Base-by-base conservation (phyloP, 2,888 invertebrate genomes). In the Drosophila emarginata region DNA sequence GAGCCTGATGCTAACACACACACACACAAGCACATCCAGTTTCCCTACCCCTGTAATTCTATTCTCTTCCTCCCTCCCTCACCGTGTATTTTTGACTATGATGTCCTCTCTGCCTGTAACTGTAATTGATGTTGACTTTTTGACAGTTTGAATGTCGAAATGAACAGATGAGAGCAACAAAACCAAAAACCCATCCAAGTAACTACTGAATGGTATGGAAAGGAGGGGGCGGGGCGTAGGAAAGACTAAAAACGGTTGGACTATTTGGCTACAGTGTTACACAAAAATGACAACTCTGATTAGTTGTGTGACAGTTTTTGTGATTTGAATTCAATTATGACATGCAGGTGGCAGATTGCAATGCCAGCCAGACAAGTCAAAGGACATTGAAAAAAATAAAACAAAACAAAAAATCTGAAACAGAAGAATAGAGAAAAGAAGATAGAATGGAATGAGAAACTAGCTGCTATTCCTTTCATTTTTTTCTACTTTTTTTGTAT, bases 41-140 rank as follows among this genome's bases (percentile, higher is more conserved):
- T 45, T 23, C 9, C 12, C 45, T 32, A 32, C 57, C 23, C 54
- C 40, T 15, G 50, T 12, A 5, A 15, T 32, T 32, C 32, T 32
- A 32, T 1, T n/a, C 26, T 26, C 18, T 26, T 21, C 23, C 15
- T 4, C 15, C 15, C n/a, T 6, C 39, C 23, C 53, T 45, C 45
- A 14, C 11, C 4, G 62, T 72, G 67, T 78, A 71, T 79, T 79
- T 68, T 28, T 61, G 28, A 70, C 72, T 61, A 36, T 83, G 80
- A 83, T 81, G 80, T 86, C 80, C 83, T 76, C 45, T 45, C 21
- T 45, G 45, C 32, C 54, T 79, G 76, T 77, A 82, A 79, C 80
- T 88, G 84, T 90, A 89, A 90, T 89, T 90, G 88, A 90, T 81
- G 86, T 84, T 89, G 90, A 89, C 90, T 90, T 90, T 90, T 82